Evolutionary conservation across 1,140 invertebrate genomes (phyloP).

Genomic region (Atopsyche davidsoni): DNA sequence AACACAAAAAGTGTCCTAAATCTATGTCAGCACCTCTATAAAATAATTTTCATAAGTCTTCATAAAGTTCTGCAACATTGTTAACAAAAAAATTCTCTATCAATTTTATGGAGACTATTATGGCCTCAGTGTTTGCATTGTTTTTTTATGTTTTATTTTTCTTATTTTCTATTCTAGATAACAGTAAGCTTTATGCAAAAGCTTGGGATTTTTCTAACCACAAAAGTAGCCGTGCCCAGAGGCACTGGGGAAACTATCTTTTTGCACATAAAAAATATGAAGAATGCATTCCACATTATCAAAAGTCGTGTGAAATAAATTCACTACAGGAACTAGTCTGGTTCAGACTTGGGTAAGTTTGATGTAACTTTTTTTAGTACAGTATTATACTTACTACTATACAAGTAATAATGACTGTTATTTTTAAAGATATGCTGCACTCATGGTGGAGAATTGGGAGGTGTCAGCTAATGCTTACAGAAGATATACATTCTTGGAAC

Average conservation of each 20-base stretch:
- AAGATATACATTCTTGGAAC: constrained; percentile 79
- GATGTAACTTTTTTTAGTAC: not conserved
- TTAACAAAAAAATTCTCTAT: too few species aligned
- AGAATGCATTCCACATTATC: constrained; percentile 71
- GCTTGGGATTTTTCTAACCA: constrained; percentile 85
- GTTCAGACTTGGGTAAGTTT: constrained; percentile 66
- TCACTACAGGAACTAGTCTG: constrained; percentile 78
- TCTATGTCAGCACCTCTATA: too few species aligned
- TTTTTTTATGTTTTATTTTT: not conserved
- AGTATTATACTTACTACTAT: not conserved
- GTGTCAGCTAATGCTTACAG: constrained; percentile 78
- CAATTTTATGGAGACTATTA: too few species aligned
- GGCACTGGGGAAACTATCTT: constrained; percentile 77
- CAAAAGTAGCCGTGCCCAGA: constrained; percentile 72
- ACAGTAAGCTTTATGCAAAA: constrained; percentile 79
- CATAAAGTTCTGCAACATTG: too few species aligned
- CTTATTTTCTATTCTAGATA: constrained; percentile 41
- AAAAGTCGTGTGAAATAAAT: constrained; percentile 77
- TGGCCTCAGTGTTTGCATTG: too few species aligned
- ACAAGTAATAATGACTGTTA: constrained; percentile 1
- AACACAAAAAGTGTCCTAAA: too few species aligned
- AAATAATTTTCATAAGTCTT: too few species aligned
- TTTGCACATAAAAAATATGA: constrained; percentile 69
- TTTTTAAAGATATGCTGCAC: constrained; percentile 60
- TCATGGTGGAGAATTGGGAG: constrained; percentile 75